These are phyloP conservation scores for Rotaria sp. DNA, from an alignment of 2,888 invertebrate species.

Conservation along the genomic window DNA sequence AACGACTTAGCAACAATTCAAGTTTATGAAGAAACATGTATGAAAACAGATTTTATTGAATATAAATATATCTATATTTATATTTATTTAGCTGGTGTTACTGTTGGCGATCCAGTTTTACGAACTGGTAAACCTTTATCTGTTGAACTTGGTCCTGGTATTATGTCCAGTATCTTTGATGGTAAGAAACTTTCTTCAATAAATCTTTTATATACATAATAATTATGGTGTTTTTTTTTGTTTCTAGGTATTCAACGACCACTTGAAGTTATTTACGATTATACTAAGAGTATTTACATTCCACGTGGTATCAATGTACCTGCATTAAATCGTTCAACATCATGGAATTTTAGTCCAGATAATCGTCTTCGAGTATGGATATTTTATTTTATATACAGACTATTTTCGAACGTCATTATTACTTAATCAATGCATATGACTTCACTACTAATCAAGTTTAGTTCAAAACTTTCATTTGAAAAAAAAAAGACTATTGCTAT, in stretches of 20 bases:
- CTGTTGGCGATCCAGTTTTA: conserved; percentile 95
- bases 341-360: conserved; percentile 84
- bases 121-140: conserved; percentile 97
- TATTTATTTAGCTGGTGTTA: conserved; percentile 74
- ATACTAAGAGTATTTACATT: conserved; percentile 94
- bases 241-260: conserved; percentile 77
- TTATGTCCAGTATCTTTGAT: conserved; percentile 97
- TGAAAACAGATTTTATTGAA: neutral
- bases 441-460: no score
- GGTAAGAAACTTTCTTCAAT: no score
- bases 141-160: conserved; percentile 95
- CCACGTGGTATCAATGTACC: conserved; percentile 96
- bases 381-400: no score
- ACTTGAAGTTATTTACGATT: conserved; percentile 81
- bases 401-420: no score
- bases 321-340: conserved; percentile 69
- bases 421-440: no score
- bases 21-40: conserved; percentile 66
- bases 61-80: conserved; percentile 48
- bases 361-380: conserved; percentile 32
- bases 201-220: no score
- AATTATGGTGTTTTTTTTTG: no score
- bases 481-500: no score
- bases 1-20: conserved; percentile 99
- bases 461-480: no score